Evolutionary conservation across 2,113 vertebrate species (phyloP).

Genomic region (Gavia stellata): DNA sequence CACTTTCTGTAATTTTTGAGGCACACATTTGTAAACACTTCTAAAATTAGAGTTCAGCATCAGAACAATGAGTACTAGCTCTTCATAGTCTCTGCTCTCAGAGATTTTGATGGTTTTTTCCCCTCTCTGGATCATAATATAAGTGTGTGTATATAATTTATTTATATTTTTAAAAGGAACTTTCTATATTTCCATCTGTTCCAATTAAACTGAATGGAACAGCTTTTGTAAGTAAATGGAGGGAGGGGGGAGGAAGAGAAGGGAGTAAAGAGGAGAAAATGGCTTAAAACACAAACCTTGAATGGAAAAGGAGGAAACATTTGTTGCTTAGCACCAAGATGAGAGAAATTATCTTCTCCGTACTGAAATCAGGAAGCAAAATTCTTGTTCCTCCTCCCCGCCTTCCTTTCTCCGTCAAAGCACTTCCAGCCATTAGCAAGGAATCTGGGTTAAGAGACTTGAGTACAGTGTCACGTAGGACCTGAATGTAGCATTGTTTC

Average conservation of each 20-base stretch:
- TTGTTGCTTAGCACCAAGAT: slow-evolving; percentile 41
- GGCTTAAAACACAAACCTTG: slow-evolving; percentile 29
- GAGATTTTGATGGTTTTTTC: slow-evolving; percentile 57
- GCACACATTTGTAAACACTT: slow-evolving; percentile 70
- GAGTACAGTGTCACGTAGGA: background rate
- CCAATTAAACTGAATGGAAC: slow-evolving; percentile 70
- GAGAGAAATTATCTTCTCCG: background rate
- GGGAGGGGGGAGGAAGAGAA: background rate
- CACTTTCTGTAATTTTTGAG: slow-evolving; percentile 14
- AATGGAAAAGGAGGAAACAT: background rate
- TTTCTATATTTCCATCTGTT: slow-evolving; percentile 74
- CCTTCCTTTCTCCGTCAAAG: background rate
- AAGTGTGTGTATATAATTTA: slow-evolving; percentile 62
- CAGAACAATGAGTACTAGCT: slow-evolving; percentile 66
- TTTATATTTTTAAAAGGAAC: slow-evolving; percentile 67
- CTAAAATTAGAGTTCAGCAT: slow-evolving; percentile 73
- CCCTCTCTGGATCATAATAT: background rate
- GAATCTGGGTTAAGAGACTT: background rate
- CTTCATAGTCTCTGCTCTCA: slow-evolving; percentile 43
- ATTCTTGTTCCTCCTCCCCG: background rate
- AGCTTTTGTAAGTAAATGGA: slow-evolving; percentile 56
- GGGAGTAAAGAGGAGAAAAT: background rate
- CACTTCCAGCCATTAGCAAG: background rate
- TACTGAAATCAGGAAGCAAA: background rate
- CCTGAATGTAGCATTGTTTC: background rate